Conservation (phyloP, 1,140 invertebrate genomes). For the Agrilus planipennis region DNA sequence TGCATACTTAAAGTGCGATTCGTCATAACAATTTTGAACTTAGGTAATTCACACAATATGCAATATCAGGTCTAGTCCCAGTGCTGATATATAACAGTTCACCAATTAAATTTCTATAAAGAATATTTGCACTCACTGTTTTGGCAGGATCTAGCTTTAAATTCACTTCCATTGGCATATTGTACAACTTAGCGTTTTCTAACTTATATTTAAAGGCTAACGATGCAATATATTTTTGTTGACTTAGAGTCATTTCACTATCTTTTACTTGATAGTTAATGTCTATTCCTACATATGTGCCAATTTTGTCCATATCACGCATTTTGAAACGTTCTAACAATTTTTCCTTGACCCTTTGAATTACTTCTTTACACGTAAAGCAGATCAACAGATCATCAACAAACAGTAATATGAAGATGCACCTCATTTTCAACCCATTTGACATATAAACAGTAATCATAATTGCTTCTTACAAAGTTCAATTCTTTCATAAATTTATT, state of each 20-base stretch:
- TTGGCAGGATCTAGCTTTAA: too few species aligned
- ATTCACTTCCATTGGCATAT: too few species aligned
- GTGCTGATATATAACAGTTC: too few species aligned
- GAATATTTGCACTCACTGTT: too few species aligned
- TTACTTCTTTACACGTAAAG: neutral
- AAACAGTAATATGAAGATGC: slow-evolving; percentile 9
- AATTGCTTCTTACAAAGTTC: slow-evolving; percentile 6
- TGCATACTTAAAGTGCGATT: too few species aligned
- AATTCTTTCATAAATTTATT: slow-evolving; percentile 4
- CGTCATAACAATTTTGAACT: too few species aligned
- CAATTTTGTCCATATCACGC: slow-evolving; percentile 12
- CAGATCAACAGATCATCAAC: slow-evolving; percentile 13
- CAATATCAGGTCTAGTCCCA: too few species aligned
- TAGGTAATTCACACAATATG: too few species aligned
- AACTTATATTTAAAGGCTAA: too few species aligned
- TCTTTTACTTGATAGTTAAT: slow-evolving; percentile 13
- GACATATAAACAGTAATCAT: slow-evolving; percentile 9
- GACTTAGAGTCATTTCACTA: slow-evolving; percentile 10
- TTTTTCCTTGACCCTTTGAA: slow-evolving; percentile 3
- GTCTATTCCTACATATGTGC: slow-evolving; percentile 15
- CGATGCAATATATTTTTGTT: slow-evolving; percentile 11
- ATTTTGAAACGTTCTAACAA: slow-evolving; percentile 9
- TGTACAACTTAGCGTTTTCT: too few species aligned
- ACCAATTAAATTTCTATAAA: too few species aligned
- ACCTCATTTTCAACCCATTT: neutral